phyloP scores from a whole-genome alignment of 2,113 vertebrate species.

The Brachirus orientalis region DNA sequence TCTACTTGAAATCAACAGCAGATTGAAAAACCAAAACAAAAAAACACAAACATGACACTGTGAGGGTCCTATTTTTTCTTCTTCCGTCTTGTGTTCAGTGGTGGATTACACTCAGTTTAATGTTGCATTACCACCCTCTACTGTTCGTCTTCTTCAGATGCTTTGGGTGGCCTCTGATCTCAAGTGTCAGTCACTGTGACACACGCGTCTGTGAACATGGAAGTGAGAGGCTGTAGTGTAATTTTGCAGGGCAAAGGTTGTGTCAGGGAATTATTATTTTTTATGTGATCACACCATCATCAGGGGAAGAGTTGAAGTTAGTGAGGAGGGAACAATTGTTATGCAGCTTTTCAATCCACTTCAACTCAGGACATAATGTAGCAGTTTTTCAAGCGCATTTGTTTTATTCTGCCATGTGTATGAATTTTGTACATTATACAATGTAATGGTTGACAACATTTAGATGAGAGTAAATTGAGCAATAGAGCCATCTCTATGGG shows the following conservation, averaged over 20 bases:
- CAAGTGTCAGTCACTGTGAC: conserved; percentile 35
- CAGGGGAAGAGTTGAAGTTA: no score
- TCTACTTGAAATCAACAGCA: no score
- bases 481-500: no score
- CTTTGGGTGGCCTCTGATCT: conserved; percentile 42
- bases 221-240: conserved; percentile 5
- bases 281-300: conserved; percentile 34
- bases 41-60: background rate
- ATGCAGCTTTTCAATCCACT: background rate
- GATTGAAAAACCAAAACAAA: background rate
- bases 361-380: background rate
- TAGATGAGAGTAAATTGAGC: no score
- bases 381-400: no score
- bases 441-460: no score
- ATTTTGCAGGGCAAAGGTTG: conserved; percentile 26
- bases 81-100: conserved; percentile 6
- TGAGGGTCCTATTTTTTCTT: background rate
- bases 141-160: conserved; percentile 63
- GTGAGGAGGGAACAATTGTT: background rate
- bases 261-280: conserved; percentile 13
- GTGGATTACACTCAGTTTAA: conserved; percentile 27
- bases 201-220: background rate
- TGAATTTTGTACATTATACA: no score
- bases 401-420: no score
- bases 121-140: conserved; percentile 72